A percentile compares a stretch with the other conserved stretches of the same genome.
phyloP scores from a whole-genome alignment of 2,797 vertebrate genomes.

The Mormyrops attenuatus region DNA sequence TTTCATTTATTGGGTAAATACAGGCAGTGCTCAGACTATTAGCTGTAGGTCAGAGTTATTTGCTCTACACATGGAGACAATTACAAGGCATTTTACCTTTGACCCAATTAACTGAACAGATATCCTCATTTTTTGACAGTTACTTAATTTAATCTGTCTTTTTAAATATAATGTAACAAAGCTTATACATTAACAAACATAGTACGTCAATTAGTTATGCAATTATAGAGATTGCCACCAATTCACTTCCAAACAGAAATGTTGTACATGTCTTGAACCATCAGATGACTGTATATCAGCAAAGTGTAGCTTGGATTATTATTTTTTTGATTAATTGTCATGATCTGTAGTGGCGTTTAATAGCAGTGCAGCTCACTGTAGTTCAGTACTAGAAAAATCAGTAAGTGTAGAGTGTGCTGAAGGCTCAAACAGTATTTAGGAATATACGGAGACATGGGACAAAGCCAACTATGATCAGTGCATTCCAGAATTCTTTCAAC shows the following conservation, averaged over 20 bases:
- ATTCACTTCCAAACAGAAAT: background rate
- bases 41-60: background rate
- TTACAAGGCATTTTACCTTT: background rate
- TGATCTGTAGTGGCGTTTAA: background rate
- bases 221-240: background rate
- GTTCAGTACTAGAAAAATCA: background rate
- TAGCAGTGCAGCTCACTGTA: background rate
- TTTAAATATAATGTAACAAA: background rate
- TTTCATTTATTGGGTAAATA: slow-evolving; percentile 14
- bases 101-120: background rate
- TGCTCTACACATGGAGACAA: background rate
- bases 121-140: background rate
- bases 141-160: background rate
- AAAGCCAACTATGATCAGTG: slow-evolving; percentile 8
- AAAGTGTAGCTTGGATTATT: background rate
- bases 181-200: background rate
- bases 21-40: background rate
- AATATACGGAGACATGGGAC: background rate
- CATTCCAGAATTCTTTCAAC: background rate
- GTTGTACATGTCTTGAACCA: background rate
- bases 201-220: background rate
- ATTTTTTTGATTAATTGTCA: background rate
- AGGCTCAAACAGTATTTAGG: background rate
- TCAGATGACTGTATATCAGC: background rate
- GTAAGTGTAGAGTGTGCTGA: background rate